Base-by-base conservation (phyloP, 2,113 vertebrate genomes). In the Psephotus haematonotus region DNA sequence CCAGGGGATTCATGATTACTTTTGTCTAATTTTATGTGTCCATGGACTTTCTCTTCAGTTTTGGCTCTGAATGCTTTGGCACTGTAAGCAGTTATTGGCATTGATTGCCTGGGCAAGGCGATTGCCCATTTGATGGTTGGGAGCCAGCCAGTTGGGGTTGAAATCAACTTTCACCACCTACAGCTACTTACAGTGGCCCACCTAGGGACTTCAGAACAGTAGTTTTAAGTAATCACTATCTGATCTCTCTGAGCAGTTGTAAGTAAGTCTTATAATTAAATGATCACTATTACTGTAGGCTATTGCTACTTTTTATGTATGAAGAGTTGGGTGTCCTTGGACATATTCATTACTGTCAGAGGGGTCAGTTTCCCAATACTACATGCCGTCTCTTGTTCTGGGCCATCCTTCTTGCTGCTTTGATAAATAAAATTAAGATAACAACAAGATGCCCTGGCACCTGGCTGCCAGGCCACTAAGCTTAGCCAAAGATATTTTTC, bases 181-280 rank as follows among this genome's bases (percentile, higher is more conserved):
- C 74, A 69, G 37, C 67, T 88, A 14, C 75, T 72, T 65, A 65
- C 12, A 46, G 59, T 17, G 25, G 78, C 87, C 70, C 49, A 76
- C 55, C 14, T 17, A 28, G 37, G 72, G 68, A 85, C 86, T 92
- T 72, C n/a, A 39, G 70, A 90, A 24, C 4, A 37, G 41, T 11
- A 11, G 23, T 83, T 72, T 44, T 37, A 49, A 74, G 24, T 43
- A 69, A 77, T 49, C 31, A 41, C 23, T 37, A 35, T 35, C 37
- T 43, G n/a, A 76, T 10, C 6, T 64, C 44, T 74, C 33, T 3
- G 0, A 33, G 28, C 31, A 47, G 50, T 53, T 1, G 0, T 70
- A 74, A 74, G 33, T 2, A 76, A 46, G 50, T 28, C 39, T 74
- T 59, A 37, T 29, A 60, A 86, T 88, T 63, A 71, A 94, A 47